Evolutionary conservation across 2,797 vertebrate genomes (phyloP).

Genomic region (Holocentrus rufus): DNA sequence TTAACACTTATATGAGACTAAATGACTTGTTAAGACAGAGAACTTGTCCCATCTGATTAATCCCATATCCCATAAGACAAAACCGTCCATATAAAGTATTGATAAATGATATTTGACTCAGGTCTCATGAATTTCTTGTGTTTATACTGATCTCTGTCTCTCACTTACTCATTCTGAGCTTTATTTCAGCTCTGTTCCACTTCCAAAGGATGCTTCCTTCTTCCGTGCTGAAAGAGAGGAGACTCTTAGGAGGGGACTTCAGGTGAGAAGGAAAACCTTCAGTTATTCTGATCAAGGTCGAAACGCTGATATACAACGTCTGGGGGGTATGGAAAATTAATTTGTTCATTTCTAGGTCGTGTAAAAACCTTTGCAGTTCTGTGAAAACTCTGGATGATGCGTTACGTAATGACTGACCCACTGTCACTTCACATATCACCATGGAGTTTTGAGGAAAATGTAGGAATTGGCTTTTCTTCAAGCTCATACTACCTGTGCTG

Average conservation of each 20-base stretch:
- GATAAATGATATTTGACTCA: no score
- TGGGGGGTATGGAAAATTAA: neutral
- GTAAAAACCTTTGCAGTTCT: neutral
- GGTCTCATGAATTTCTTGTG: neutral
- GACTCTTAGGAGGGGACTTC: slow-evolving; percentile 76
- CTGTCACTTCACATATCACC: no score
- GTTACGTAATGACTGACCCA: neutral
- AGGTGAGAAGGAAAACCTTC: slow-evolving; percentile 59
- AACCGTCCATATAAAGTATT: no score
- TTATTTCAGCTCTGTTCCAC: slow-evolving; percentile 76
- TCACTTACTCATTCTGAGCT: neutral
- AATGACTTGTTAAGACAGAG: no score
- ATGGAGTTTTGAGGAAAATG: no score
- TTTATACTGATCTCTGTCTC: neutral
- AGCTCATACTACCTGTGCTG: no score
- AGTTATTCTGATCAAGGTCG: neutral
- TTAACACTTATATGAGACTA: no score
- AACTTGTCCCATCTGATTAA: no score
- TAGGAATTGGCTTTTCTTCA: no score
- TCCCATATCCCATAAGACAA: no score
- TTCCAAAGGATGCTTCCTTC: slow-evolving; percentile 80
- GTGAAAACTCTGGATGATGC: neutral
- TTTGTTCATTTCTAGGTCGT: neutral
- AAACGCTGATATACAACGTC: neutral
- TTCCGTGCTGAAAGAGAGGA: slow-evolving; percentile 82